These are phyloP conservation scores for Chiropotes sagulatus DNA, from an alignment of 2,797 vertebrate genomes.

Conservation along the genomic window DNA sequence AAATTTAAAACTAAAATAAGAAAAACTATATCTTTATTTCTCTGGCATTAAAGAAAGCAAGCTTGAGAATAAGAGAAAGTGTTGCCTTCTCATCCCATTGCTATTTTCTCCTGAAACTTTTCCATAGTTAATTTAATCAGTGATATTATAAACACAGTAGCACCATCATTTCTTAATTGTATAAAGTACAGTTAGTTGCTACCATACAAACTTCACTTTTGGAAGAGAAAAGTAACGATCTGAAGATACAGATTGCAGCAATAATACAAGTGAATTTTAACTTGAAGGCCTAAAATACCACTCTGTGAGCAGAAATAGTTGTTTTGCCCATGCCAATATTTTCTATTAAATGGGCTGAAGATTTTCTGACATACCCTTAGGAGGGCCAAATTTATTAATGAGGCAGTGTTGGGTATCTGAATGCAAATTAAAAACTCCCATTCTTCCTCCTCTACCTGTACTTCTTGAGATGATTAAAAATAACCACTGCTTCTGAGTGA, in stretches of 20 bases:
- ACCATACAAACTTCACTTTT: constrained; percentile 52
- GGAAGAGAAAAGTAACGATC: constrained; percentile 67
- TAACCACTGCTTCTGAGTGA: constrained; percentile 69
- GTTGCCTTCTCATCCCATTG: neutral
- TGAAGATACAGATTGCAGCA: constrained; percentile 1
- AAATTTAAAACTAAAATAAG: neutral
- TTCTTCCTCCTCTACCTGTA: constrained; percentile 15
- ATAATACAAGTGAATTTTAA: neutral
- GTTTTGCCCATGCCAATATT: constrained; percentile 56
- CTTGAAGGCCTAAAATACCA: constrained; percentile 40
- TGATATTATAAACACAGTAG: constrained; percentile 51
- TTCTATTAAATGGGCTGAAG: constrained; percentile 54
- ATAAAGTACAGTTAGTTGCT: constrained; percentile 15
- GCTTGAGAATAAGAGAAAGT: neutral
- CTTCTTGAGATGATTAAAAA: constrained; percentile 80
- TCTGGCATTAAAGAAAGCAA: neutral
- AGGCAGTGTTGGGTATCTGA: constrained; percentile 37
- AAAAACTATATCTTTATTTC: neutral
- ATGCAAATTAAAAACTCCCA: constrained; percentile 49
- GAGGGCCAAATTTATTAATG: constrained; percentile 61
- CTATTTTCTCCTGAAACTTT: neutral
- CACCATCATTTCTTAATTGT: neutral
- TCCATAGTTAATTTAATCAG: constrained; percentile 34
- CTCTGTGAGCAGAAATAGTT: constrained; percentile 5
- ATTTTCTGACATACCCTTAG: constrained; percentile 4